These are phyloP conservation scores for Saccostrea glomerata DNA, from an alignment of 1,140 invertebrate species.

Conservation along the genomic window DNA sequence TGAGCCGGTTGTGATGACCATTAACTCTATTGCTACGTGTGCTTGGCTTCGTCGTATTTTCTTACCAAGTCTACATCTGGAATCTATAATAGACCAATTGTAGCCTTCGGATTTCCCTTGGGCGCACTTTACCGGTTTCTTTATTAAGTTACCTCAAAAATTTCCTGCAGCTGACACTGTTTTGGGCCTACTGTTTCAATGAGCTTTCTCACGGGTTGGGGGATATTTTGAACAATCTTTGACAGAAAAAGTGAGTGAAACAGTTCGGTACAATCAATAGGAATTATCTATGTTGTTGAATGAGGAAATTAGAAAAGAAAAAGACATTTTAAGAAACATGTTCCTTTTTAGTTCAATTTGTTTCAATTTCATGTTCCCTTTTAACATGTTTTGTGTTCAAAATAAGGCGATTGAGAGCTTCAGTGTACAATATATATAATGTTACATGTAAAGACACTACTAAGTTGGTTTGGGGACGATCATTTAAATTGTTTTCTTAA, in stretches of 20 bases:
- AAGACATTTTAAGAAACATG: neutral
- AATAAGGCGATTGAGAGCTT: no score
- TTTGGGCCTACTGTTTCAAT: conserved; percentile 15
- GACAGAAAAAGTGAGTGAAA: neutral
- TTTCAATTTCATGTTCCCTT: neutral
- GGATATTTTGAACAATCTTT: neutral
- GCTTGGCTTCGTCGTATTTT: neutral
- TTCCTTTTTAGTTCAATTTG: neutral
- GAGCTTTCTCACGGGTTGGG: neutral
- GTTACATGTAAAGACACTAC: no score
- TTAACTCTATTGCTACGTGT: neutral
- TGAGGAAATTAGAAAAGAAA: neutral
- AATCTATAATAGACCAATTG: conserved; percentile 20
- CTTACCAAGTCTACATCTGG: conserved; percentile 35
- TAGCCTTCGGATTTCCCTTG: conserved; percentile 23
- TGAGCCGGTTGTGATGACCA: neutral
- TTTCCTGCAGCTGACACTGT: conserved; percentile 23
- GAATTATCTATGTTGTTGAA: neutral
- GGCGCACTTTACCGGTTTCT: conserved; percentile 2
- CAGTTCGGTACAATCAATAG: neutral
- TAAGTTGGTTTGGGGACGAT: no score
- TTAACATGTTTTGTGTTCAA: no score
- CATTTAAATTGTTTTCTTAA: no score
- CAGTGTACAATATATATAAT: no score
- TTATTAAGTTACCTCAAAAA: conserved; percentile 23